Percentiles rank a stretch among this genome's conserved stretches.
phyloP scores from a whole-genome alignment of 2,888 invertebrate species.

The Tricholauxania praeusta region DNA sequence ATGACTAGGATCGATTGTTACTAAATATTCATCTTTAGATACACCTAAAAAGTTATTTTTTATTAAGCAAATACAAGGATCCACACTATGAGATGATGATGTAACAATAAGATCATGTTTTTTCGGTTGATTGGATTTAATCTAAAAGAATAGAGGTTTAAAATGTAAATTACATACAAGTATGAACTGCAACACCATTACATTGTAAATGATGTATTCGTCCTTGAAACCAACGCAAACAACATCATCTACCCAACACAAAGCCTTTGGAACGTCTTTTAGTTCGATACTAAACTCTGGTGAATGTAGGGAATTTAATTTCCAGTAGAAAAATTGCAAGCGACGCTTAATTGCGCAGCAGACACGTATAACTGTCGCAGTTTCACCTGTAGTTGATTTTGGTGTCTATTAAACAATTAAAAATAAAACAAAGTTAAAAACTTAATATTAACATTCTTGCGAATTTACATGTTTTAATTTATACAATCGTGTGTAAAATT shows the following conservation, averaged over 20 bases:
- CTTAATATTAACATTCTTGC: neutral
- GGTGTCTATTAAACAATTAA: conserved; percentile 63
- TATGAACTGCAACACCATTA: conserved; percentile 61
- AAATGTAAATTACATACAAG: neutral
- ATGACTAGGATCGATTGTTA: conserved; percentile 83
- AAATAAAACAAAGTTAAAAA: neutral
- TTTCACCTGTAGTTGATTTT: conserved; percentile 76
- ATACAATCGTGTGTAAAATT: too few species aligned
- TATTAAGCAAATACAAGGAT: conserved; percentile 85
- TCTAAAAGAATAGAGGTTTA: conserved; percentile 48
- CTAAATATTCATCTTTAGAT: conserved; percentile 88
- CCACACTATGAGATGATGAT: conserved; percentile 80
- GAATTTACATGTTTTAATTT: neutral
- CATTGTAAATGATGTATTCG: conserved; percentile 83
- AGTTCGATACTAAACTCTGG: conserved; percentile 81
- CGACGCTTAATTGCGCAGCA: conserved; percentile 90
- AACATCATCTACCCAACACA: conserved; percentile 87
- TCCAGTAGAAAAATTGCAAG: conserved; percentile 90
- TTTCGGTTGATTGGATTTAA: conserved; percentile 65
- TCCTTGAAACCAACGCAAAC: conserved; percentile 89
- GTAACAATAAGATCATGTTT: conserved; percentile 88
- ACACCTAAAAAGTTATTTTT: conserved; percentile 83
- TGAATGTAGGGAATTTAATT: conserved; percentile 78
- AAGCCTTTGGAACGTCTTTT: conserved; percentile 82
- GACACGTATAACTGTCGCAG: conserved; percentile 81